Percentiles rank a stretch among this genome's conserved stretches.
phyloP scores from a whole-genome alignment of 2,888 invertebrate genomes.

The Synanthedon formicaeformis region DNA sequence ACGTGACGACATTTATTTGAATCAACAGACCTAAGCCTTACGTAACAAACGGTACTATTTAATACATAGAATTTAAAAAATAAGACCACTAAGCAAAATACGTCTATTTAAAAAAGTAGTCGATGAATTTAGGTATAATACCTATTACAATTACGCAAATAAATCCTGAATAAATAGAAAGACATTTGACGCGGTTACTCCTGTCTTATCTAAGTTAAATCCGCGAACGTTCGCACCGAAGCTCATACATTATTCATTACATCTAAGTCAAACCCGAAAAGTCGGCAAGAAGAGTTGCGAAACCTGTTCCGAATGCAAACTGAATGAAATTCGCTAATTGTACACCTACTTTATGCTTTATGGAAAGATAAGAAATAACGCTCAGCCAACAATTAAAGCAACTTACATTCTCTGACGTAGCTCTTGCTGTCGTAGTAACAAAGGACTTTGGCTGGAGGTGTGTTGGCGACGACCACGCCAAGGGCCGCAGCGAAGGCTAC shows the following conservation, averaged over 20 bases:
- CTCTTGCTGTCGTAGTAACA: constrained; percentile 81
- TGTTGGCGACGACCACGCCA: constrained; percentile 38
- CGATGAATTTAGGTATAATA: no score
- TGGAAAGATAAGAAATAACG: constrained; percentile 11
- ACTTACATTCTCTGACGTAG: constrained; percentile 76
- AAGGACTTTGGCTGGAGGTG: constrained; percentile 70
- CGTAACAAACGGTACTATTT: no score
- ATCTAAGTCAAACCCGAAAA: constrained; percentile 4
- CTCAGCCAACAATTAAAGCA: constrained; percentile 21
- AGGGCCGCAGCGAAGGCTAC: constrained; percentile 16
- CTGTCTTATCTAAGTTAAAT: constrained; percentile 5
- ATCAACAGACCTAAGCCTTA: no score
- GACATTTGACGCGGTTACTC: constrained; percentile 1
- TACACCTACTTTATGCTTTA: not conserved
- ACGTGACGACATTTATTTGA: no score
- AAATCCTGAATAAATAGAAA: not conserved
- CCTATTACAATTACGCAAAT: no score
- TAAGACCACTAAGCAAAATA: no score
- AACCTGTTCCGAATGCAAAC: constrained; percentile 10
- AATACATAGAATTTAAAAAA: no score
- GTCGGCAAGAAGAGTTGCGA: constrained; percentile 10
- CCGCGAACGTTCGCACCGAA: constrained; percentile 2
- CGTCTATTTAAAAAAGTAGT: no score
- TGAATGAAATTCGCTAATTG: constrained; percentile 15
- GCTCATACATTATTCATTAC: constrained; percentile 11